Percentiles rank a stretch among this genome's conserved stretches.
These are phyloP conservation scores for Nipponacmea schrenckii DNA, from an alignment of 2,888 invertebrate species.

Conservation along the genomic window DNA sequence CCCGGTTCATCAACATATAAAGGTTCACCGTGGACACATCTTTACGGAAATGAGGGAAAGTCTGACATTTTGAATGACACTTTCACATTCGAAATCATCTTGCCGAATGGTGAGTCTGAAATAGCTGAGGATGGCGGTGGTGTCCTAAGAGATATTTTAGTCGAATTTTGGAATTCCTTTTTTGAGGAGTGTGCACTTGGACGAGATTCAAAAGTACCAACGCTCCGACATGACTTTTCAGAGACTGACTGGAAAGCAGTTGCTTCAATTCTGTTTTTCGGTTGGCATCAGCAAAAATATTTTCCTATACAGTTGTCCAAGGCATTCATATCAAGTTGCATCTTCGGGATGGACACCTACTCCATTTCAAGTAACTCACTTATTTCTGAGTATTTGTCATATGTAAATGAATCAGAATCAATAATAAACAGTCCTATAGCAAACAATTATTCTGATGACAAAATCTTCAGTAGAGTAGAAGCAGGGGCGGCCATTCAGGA, in stretches of 20 bases:
- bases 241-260: neutral
- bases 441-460: too few relatives aligned
- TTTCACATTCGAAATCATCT: slow-evolving; percentile 1
- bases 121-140: slow-evolving; percentile 1
- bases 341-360: neutral
- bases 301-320: slow-evolving; percentile 1
- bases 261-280: slow-evolving; percentile 3
- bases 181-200: neutral
- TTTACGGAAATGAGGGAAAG: neutral
- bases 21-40: neutral
- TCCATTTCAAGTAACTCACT: slow-evolving; percentile 1
- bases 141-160: neutral
- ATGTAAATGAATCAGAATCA: neutral
- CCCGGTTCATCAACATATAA: neutral
- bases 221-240: neutral
- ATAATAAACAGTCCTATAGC: neutral
- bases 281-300: slow-evolving; percentile 1
- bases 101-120: slow-evolving; percentile 2
- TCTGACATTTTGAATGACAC: neutral
- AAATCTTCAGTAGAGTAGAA: too few relatives aligned
- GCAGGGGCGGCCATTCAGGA: too few relatives aligned
- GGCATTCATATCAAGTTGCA: neutral
- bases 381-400: slow-evolving; percentile 1
- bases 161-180: slow-evolving; percentile 2
- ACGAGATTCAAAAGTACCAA: slow-evolving; percentile 4